Evolutionary conservation across 2,113 vertebrate genomes (phyloP), one percentile per base, ranked within the genome.

Genomic region (Vombatus ursinus): DNA sequence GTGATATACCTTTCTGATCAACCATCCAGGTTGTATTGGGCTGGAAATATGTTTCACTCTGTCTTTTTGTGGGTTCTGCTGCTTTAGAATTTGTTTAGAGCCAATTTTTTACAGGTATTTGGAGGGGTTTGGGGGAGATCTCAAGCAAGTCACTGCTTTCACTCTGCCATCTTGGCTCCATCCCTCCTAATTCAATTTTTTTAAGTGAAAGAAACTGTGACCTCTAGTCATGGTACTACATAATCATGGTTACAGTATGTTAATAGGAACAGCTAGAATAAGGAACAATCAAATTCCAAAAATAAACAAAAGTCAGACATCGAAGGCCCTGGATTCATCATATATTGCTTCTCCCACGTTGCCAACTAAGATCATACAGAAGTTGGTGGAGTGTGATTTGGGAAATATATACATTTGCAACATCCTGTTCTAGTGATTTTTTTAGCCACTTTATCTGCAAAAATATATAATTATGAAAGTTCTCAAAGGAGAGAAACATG

Each of bases 311-410:
- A 68, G 25, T 37, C 31, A 37, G 68, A 23, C n/a, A 84, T 23
- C n/a, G 8, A 44, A 44, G n/a, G 19, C n/a, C 37, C 50, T 7
- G 3, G 31, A n/a, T 37, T 68, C 31, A 68, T 16, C 16, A 3
- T 68, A 16, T 5, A 14, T 8, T 3, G 7, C 14, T 44, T 4
- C 19, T 28, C 3, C 4, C 3, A 7, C 14, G 12, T 8, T 2
- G n/a, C 57, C 9, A 10, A 0, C 49, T 84, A 44, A 50, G 47
- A 7, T 2, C 23, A n/a, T 19, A 90, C 1, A 1, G 68, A 3
- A 9, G 7, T n/a, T 11, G 3, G 57, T 22, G 22, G 49, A 92
- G 91, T 84, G 48, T 3, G 0, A n/a, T 53, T 8, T 8, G 47
- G 50, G 31, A 90, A 22, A 24, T 90, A 1, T 48, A 52, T 25